Base-by-base conservation (phyloP, 1,140 invertebrate species). In the Drosophila serrata region DNA sequence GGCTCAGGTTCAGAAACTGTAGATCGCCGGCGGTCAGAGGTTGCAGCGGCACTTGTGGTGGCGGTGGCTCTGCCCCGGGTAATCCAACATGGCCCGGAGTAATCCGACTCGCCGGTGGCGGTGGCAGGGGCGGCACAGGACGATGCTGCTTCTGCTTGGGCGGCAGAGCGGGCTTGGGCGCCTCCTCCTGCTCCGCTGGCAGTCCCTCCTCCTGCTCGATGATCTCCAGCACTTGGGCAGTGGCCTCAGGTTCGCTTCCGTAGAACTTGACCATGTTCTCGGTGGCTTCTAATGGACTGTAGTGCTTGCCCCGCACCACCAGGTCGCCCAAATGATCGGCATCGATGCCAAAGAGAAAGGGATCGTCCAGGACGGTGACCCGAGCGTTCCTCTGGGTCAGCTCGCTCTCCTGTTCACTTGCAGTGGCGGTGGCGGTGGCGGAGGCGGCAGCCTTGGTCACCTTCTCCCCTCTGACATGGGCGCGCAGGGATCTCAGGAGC, bases 331-430 rank as follows among this genome's bases (percentile, higher is more conserved):
- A 64, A 45, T 92, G 91, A 75, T 92, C 91, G 9, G 80, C 91
- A 64, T 92, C 91, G 64, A 92, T 92, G 68, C 92, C 92, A 22
- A 93, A 92, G 19, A 93, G 81, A 79, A 93, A 93, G 45, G 92
- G 92, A 81, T 93, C 92, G 60, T 93, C 92, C 13, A 93, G 77
- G 33, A 93, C 81, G 9, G 92, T 93, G 17, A 92, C 90, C 31
- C 78, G 75, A 45, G 91, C 92, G 75, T 92, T 91, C 33, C 72
- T 27, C 42, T 91, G 86, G 19, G 91, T 92, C 8, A 70, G 57
- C 43, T 92, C 91, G 45, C 56, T 57, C 37, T 61, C 61, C 19
- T 42, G 58, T 15, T 27, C 31, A 11, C 35, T 27, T n/a, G 22
- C 29, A 51, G 35, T 5, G 40, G 70, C 29, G 24, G 45, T 15